Evolutionary conservation across 1,140 invertebrate species (phyloP).

Genomic region (Trinorchestia longiramus): DNA sequence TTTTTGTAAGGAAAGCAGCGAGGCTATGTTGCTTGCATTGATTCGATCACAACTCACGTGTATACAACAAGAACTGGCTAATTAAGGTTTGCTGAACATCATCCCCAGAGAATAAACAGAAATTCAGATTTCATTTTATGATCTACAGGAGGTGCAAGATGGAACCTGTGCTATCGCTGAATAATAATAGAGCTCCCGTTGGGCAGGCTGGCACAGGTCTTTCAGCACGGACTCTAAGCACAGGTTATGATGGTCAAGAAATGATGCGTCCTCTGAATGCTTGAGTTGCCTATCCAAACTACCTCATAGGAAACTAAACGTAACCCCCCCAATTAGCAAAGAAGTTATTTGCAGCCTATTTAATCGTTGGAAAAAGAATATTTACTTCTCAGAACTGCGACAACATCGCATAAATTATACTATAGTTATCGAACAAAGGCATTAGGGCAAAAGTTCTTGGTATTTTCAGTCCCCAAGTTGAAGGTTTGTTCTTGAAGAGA

Average conservation of each 20-base stretch:
- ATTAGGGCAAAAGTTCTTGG: not conserved
- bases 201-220: not conserved
- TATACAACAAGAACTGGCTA: not conserved
- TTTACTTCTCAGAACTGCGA: no score
- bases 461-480: no score
- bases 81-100: not conserved
- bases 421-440: no score
- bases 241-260: not conserved
- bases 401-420: no score
- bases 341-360: no score
- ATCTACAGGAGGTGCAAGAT: conserved; percentile 46
- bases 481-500: no score
- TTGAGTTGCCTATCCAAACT: not conserved
- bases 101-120: not conserved
- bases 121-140: conserved; percentile 46
- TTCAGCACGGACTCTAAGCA: not conserved
- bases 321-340: no score
- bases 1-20: no score
- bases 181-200: conserved; percentile 51
- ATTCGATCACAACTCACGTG: not conserved
- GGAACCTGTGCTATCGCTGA: conserved; percentile 19
- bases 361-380: no score
- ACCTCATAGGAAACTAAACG: no score
- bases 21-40: not conserved
- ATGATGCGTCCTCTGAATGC: not conserved